Percentiles rank a stretch among this genome's conserved stretches.
Conservation (phyloP, 2,888 invertebrate genomes). For the Mimachlamys varia region DNA sequence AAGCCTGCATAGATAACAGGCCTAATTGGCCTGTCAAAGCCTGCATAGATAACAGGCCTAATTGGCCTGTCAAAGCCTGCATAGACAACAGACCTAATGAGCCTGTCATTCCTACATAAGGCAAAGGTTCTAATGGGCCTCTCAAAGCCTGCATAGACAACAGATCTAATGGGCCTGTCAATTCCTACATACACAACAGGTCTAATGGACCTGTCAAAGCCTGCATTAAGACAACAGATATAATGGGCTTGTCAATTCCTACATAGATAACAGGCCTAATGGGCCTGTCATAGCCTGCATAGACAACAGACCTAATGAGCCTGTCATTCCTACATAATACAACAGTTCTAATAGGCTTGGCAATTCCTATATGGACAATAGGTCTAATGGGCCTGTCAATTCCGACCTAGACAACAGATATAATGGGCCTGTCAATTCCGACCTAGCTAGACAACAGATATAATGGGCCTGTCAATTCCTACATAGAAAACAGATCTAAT, state of each 20-base stretch:
- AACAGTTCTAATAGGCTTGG: slow-evolving; percentile 3
- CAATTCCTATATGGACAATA: not conserved
- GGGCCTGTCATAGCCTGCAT: no score
- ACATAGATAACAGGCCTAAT: not conserved
- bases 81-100: not conserved
- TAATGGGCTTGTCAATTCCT: not conserved
- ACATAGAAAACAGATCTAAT: no score
- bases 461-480: no score
- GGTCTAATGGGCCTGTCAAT: not conserved
- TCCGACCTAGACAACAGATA: not conserved
- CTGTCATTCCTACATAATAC: not conserved
- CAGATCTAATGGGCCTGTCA: not conserved
- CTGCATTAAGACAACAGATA: not conserved
- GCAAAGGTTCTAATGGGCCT: not conserved
- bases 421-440: not conserved
- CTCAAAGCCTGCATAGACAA: not conserved
- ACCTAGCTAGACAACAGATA: not conserved
- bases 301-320: no score
- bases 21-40: not conserved
- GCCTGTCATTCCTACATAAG: not conserved
- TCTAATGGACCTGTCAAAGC: not conserved
- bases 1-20: not conserved
- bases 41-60: not conserved
- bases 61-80: not conserved
- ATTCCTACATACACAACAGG: not conserved